Percentiles rank a stretch among this genome's conserved stretches.
Evolutionary conservation across 2,113 vertebrate species (phyloP).

Genomic region (Callionymus lyra): DNA sequence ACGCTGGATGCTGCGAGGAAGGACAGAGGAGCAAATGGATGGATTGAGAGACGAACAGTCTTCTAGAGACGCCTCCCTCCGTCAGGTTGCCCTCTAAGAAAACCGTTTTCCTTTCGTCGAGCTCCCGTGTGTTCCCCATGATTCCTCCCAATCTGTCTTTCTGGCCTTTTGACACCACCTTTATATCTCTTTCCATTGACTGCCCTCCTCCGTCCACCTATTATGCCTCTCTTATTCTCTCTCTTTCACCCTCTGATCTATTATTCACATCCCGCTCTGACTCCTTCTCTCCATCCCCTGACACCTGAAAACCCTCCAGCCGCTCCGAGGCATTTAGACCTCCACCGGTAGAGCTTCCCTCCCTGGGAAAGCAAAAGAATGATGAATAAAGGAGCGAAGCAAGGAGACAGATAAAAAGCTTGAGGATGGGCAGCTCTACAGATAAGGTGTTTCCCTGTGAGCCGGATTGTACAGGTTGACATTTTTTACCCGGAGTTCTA

Average conservation of each 20-base stretch:
- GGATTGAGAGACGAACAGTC: conserved; percentile 1
- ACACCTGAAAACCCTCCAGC: conserved; percentile 43
- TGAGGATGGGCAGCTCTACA: conserved; percentile 20
- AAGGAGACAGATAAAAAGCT: conserved; percentile 37
- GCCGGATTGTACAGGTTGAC: conserved; percentile 25
- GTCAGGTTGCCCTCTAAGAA: conserved; percentile 12
- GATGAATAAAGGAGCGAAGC: conserved; percentile 50
- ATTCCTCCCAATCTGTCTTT: conserved; percentile 23
- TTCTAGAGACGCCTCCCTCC: conserved; percentile 19
- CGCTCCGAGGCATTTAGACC: conserved; percentile 36
- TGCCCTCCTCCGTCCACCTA: conserved; percentile 12
- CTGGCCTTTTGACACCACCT: conserved; percentile 32
- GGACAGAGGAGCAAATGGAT: conserved; percentile 18
- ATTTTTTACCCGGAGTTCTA: conserved; percentile 28
- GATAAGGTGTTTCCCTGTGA: conserved; percentile 23
- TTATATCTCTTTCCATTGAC: conserved; percentile 15
- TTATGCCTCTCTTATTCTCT: conserved; percentile 14
- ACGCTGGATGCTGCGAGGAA: conserved; percentile 20
- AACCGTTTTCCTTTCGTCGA: conserved; percentile 2
- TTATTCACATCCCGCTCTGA: conserved; percentile 42
- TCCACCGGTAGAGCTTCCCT: conserved; percentile 28
- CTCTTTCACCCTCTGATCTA: conserved; percentile 40
- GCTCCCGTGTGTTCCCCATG: conserved; percentile 4
- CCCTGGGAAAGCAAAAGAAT: conserved; percentile 28
- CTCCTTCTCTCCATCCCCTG: conserved; percentile 25